Conservation (phyloP, 2,113 vertebrate species). For the Menidia beryllina region DNA sequence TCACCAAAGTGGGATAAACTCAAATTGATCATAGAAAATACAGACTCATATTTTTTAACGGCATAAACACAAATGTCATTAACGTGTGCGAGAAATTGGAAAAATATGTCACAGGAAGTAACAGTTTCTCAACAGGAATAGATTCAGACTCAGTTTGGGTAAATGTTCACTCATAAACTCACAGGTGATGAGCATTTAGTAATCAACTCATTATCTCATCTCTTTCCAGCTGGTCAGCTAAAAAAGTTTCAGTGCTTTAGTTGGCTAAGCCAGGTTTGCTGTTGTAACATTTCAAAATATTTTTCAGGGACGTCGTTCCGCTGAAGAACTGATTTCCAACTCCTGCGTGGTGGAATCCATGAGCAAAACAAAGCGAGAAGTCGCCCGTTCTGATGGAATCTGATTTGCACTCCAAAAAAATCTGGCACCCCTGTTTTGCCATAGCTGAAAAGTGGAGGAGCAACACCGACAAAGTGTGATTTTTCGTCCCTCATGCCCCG, state of each 20-base stretch:
- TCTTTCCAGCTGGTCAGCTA: not conserved
- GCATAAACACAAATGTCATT: not conserved
- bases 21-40: too few species aligned
- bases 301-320: slow-evolving; percentile 37
- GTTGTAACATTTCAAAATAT: slow-evolving; percentile 1
- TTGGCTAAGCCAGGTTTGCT: not conserved
- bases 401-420: slow-evolving; percentile 16
- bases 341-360: slow-evolving; percentile 18
- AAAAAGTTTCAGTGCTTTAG: not conserved
- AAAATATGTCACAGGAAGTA: not conserved
- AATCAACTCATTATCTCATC: not conserved
- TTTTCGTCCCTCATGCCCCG: slow-evolving; percentile 37
- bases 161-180: not conserved
- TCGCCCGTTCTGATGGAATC: slow-evolving; percentile 47
- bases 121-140: not conserved
- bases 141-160: not conserved
- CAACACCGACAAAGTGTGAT: not conserved
- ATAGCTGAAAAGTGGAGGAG: slow-evolving; percentile 22
- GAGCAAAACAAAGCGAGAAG: slow-evolving; percentile 9
- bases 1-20: too few species aligned
- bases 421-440: slow-evolving; percentile 3
- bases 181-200: not conserved
- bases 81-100: too few species aligned
- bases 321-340: not conserved
- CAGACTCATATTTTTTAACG: too few species aligned